These are phyloP conservation scores for Cataglyphis cursor DNA, from an alignment of 2,888 invertebrate genomes.

Conservation along the genomic window DNA sequence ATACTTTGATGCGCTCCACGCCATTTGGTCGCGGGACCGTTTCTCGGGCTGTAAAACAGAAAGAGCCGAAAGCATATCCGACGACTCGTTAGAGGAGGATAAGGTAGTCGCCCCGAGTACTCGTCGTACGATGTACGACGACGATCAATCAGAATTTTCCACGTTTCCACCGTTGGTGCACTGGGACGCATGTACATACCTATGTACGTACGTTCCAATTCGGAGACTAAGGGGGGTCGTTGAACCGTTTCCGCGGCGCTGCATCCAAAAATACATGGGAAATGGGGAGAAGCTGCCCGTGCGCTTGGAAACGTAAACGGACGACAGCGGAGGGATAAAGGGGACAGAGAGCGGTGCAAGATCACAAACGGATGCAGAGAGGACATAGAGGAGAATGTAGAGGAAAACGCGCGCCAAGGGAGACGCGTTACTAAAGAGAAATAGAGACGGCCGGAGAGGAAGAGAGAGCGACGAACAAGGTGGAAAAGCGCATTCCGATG, in stretches of 20 bases:
- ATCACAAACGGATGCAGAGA: conserved; percentile 16
- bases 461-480: conserved; percentile 10
- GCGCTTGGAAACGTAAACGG: conserved; percentile 70
- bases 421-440: conserved; percentile 22
- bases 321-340: conserved; percentile 45
- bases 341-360: conserved; percentile 25
- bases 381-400: not conserved
- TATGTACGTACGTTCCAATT: conserved; percentile 60
- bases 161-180: conserved; percentile 51
- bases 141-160: conserved; percentile 76
- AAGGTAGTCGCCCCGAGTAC: conserved; percentile 48
- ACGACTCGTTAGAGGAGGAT: conserved; percentile 62
- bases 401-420: conserved; percentile 40
- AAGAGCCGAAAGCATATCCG: conserved; percentile 60
- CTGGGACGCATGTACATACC: conserved; percentile 1
- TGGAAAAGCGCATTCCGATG: conserved; percentile 47
- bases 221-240: conserved; percentile 69
- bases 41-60: conserved; percentile 25
- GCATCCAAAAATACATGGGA: conserved; percentile 75
- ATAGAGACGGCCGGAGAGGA: not conserved
- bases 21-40: conserved; percentile 51
- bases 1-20: conserved; percentile 29
- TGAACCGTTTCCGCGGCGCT: conserved; percentile 72
- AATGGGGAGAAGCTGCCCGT: conserved; percentile 59
- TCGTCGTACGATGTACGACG: conserved; percentile 55